These are phyloP conservation scores for Pogonocichla stellata DNA, from an alignment of 2,113 vertebrate genomes.

Conservation along the genomic window DNA sequence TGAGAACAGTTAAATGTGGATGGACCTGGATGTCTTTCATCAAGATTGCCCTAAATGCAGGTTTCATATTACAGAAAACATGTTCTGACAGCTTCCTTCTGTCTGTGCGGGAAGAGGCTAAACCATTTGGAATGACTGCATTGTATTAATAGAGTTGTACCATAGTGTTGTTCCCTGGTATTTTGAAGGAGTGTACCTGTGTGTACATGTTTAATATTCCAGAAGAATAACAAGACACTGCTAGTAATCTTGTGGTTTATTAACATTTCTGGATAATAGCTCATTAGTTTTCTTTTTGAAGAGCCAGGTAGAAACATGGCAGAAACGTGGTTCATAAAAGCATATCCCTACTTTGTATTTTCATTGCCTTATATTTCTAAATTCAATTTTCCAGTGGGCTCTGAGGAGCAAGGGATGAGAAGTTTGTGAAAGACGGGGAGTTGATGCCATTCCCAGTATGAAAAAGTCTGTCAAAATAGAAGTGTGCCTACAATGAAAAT, in stretches of 20 bases:
- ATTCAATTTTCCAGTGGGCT: background rate
- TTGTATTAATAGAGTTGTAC: background rate
- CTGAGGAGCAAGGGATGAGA: background rate
- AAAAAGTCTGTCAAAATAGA: background rate
- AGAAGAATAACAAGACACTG: slow-evolving; percentile 11
- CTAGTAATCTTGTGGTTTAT: background rate
- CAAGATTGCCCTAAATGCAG: background rate
- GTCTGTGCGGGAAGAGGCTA: background rate
- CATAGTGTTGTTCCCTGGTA: background rate
- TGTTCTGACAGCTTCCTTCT: background rate
- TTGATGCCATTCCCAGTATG: background rate
- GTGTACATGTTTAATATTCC: background rate
- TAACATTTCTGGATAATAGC: background rate
- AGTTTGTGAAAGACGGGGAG: background rate
- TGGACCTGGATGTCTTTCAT: background rate
- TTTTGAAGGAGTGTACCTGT: background rate
- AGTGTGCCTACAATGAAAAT: background rate
- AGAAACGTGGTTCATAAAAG: background rate
- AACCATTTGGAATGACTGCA: background rate
- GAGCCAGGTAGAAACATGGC: background rate
- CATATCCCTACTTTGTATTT: background rate
- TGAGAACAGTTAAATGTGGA: background rate
- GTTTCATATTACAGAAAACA: background rate
- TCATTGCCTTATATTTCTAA: background rate
- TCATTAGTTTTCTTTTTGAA: background rate